Base-by-base conservation (phyloP, 2,888 invertebrate genomes). In the Hedya salicella region DNA sequence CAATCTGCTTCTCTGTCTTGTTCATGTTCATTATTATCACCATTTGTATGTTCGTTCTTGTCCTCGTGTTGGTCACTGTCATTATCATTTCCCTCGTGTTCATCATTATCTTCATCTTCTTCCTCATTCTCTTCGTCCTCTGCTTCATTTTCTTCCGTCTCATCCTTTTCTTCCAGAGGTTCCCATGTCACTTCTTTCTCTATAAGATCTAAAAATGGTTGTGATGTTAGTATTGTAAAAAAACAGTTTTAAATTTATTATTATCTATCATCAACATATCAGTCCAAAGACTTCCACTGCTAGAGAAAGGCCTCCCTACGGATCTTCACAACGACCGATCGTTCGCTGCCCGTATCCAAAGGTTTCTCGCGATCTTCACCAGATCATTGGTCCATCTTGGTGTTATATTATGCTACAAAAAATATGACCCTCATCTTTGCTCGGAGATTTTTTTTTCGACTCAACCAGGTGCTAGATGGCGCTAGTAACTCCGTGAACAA, bases 101-200 rank as follows among this genome's bases (percentile, higher is more conserved):
- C 77, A 5, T 81, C 82, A 44, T 77, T 83, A 54, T 83, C 85
- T 50, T 81, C 78, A 39, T 83, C 79, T 8, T 81, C 75, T 14
- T 85, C 79, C 69, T 87, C 90, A 11, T 67, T 52, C 1, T 68
- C 70, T 30, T 71, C 83, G 36, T 73, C 67, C n/a, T 74, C 72
- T 62, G 80, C 81, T 17, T 79, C 86, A 57, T 82, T 82, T 62
- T 89, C 89, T 19, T 78, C 69, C 8, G 78, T 73, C 73, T 91
- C 91, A 62, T 91, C 91, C 74, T 84, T 90, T 72, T 95, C 94
- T 69, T 93, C 93, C 21, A 94, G 81, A 3, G 93, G 88, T 72
- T 94, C 94, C 93, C 93, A 94, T 32, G 93, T 87, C 62, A 93
- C 82, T 71, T 94, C 94, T 75, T 88, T 89, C 56, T 93, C 93